Percentiles rank a stretch among this genome's conserved stretches.
Conservation (phyloP, 2,113 vertebrate genomes). For the Nipponia nippon region DNA sequence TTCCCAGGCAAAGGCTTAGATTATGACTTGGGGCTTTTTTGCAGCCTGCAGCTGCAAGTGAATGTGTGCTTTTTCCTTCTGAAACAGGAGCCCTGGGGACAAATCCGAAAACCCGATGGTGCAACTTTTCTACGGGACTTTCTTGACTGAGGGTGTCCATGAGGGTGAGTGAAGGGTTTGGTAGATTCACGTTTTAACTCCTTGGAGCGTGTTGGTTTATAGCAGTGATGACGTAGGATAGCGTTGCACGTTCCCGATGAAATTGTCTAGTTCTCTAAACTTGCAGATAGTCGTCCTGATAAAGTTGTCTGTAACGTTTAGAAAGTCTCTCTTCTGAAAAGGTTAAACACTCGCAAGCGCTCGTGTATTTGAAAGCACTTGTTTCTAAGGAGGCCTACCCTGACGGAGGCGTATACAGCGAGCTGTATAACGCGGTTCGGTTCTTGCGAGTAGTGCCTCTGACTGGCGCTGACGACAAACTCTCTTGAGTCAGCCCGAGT, state of each 20-base stretch:
- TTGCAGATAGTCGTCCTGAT: too few relatives aligned
- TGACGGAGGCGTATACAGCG: accelerated
- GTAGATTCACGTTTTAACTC: not conserved
- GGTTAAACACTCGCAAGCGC: accelerated
- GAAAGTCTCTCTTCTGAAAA: too few relatives aligned
- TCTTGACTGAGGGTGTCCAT: conserved; percentile 87
- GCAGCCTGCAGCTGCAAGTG: not conserved
- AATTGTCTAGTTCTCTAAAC: not conserved
- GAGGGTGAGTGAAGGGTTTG: conserved; percentile 78
- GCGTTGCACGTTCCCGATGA: not conserved
- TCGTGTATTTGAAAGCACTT: accelerated
- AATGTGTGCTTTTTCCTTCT: not conserved
- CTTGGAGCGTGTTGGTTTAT: not conserved
- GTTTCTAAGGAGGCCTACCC: not conserved
- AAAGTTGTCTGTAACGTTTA: not conserved
- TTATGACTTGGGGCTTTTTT: not conserved
- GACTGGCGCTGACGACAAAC: not conserved
- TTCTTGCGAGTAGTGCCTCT: not conserved
- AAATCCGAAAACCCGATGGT: conserved; percentile 96
- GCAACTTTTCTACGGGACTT: conserved; percentile 95
- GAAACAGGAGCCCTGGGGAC: conserved; percentile 76
- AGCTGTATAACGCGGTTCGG: not conserved
- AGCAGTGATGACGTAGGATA: not conserved
- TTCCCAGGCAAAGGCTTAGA: not conserved
- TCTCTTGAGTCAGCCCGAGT: not conserved